phyloP scores from a whole-genome alignment of 2,888 invertebrate species.

The Acronicta alni region DNA sequence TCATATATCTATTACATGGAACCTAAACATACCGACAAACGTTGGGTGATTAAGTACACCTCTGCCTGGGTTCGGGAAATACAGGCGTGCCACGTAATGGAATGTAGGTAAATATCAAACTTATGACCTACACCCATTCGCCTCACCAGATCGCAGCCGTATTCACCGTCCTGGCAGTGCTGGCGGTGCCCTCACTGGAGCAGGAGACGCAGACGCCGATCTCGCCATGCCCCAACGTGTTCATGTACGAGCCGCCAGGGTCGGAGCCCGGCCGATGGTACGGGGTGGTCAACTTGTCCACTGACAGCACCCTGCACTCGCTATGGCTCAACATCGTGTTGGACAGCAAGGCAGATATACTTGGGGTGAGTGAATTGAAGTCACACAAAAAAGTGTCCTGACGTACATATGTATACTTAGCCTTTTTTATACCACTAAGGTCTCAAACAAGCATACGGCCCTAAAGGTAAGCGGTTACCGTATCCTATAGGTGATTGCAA shows the following conservation, averaged over 20 bases:
- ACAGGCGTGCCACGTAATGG: no score
- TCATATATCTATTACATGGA: no score
- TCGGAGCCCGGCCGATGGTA: constrained; percentile 90
- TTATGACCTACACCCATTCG: not conserved
- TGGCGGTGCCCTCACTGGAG: constrained; percentile 67
- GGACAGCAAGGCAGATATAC: constrained; percentile 89
- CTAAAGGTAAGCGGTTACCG: no score
- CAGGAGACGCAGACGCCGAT: constrained; percentile 68
- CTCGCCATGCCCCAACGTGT: constrained; percentile 90
- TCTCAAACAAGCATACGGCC: no score
- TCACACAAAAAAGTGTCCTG: not conserved
- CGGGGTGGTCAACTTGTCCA: constrained; percentile 89
- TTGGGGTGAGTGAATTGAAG: constrained; percentile 85
- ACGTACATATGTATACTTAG: no score
- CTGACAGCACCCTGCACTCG: constrained; percentile 89
- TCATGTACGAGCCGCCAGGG: constrained; percentile 87
- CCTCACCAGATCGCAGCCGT: constrained; percentile 68
- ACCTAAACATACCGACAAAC: no score
- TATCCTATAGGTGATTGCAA: no score
- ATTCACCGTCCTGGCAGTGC: constrained; percentile 62
- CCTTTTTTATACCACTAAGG: no score
- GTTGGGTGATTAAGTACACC: no score
- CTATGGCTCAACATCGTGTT: constrained; percentile 89
- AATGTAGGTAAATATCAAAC: no score
- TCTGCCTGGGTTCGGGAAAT: no score